A percentile compares a stretch with the other conserved stretches of the same genome.
phyloP scores from a whole-genome alignment of 2,888 invertebrate genomes.

The Eupithecia pulchellata region DNA sequence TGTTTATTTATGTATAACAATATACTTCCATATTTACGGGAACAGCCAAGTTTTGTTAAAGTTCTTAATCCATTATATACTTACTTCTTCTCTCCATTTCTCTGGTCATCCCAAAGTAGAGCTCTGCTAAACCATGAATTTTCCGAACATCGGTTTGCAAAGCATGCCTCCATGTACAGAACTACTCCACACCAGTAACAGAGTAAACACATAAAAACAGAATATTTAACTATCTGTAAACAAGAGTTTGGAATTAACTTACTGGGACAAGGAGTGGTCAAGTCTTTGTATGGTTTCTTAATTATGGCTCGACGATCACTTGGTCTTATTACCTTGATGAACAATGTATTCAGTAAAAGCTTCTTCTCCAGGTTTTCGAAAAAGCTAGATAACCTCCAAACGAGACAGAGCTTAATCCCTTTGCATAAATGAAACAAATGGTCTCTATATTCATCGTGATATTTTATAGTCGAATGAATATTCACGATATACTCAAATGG shows the following conservation, averaged over 20 bases:
- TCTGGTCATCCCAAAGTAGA: conserved; percentile 59
- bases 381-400: conserved; percentile 79
- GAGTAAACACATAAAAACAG: conserved; percentile 72
- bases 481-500: conserved; percentile 80
- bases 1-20: no score
- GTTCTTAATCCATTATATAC: conserved; percentile 13
- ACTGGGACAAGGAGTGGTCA: not conserved
- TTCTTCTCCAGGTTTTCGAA: conserved; percentile 76
- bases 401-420: conserved; percentile 81
- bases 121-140: conserved; percentile 80
- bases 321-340: conserved; percentile 64
- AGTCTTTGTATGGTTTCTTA: not conserved
- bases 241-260: not conserved
- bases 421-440: conserved; percentile 81
- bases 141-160: conserved; percentile 75
- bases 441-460: conserved; percentile 69
- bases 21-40: no score
- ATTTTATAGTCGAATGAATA: conserved; percentile 66
- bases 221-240: conserved; percentile 74
- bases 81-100: conserved; percentile 55
- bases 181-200: conserved; percentile 84
- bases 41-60: no score
- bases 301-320: not conserved
- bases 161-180: conserved; percentile 82
- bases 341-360: conserved; percentile 68